Conservation (phyloP, 1,140 invertebrate genomes). For the Drosophila arizonae region DNA sequence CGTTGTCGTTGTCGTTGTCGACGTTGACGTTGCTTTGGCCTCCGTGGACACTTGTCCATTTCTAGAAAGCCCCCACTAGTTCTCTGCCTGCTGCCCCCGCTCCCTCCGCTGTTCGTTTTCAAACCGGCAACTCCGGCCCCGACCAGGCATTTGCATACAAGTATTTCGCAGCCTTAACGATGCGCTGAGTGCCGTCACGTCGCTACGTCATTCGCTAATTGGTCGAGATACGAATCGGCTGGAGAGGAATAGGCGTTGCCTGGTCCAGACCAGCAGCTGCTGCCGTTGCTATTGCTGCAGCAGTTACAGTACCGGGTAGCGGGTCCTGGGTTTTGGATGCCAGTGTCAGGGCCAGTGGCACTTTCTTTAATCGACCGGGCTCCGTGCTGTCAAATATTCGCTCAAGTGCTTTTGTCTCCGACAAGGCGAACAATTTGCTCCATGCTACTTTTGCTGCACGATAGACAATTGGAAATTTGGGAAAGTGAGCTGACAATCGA, state of each 20-base stretch:
- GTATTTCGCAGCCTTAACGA: conserved; percentile 58
- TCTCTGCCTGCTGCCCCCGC: background rate
- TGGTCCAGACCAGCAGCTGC: conserved; percentile 11
- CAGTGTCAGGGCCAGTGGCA: conserved; percentile 40
- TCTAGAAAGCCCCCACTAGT: conserved; percentile 24
- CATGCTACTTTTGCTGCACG: background rate
- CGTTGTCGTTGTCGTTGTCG: conserved; percentile 36
- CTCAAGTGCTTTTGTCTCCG: conserved; percentile 47
- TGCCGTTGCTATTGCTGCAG: background rate
- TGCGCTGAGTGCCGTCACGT: conserved; percentile 64
- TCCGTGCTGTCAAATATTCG: conserved; percentile 64
- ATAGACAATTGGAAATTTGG: conserved; percentile 14
- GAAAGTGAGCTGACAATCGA: too few relatives aligned
- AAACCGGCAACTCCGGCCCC: conserved; percentile 44
- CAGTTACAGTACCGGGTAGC: background rate
- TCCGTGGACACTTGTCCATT: conserved; percentile 61
- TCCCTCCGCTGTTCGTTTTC: background rate
- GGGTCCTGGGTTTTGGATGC: conserved; percentile 8
- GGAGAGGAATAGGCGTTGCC: conserved; percentile 59
- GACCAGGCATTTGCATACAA: conserved; percentile 65
- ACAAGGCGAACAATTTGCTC: conserved; percentile 58
- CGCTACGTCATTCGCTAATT: conserved; percentile 78
- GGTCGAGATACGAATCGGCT: conserved; percentile 70
- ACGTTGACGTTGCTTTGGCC: conserved; percentile 49
- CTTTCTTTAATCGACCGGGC: conserved; percentile 59